Conservation (phyloP, 2,113 vertebrate species). For the Sinocyclocheilus anophthalmus region DNA sequence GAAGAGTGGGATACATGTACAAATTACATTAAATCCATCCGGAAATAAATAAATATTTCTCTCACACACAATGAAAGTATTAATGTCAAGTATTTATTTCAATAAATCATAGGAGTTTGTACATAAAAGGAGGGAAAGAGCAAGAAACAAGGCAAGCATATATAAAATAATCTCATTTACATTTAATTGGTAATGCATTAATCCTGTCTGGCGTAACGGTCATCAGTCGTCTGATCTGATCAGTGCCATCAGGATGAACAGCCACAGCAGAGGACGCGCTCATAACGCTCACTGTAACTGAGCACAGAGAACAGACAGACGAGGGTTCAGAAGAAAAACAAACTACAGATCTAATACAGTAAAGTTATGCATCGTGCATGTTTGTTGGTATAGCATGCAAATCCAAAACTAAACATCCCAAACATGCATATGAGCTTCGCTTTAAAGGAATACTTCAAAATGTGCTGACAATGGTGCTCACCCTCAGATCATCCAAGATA, state of each 20-base stretch:
- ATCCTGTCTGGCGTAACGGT: conserved; percentile 48
- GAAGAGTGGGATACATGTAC: no score
- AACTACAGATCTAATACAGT: no score
- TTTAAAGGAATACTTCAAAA: no score
- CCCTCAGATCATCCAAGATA: no score
- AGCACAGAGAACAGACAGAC: conserved; percentile 9
- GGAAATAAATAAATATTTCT: no score
- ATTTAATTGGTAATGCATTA: conserved; percentile 47
- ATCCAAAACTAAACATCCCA: no score
- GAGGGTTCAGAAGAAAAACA: no score
- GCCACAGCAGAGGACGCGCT: conserved; percentile 73
- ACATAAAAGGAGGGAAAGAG: conserved; percentile 51
- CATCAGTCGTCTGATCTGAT: background rate
- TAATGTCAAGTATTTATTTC: conserved; percentile 68
- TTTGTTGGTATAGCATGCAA: no score
- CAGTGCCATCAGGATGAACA: conserved; percentile 67
- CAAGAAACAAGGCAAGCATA: conserved; percentile 36
- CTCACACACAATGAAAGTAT: conserved; percentile 15
- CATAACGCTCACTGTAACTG: conserved; percentile 79
- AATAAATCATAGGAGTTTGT: conserved; percentile 56
- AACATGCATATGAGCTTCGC: no score
- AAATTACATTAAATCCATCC: no score
- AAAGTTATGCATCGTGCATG: no score
- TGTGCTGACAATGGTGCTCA: no score
- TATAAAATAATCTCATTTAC: conserved; percentile 60